phyloP scores from a whole-genome alignment of 2,113 vertebrate genomes.

The Vireo altiloquus region DNA sequence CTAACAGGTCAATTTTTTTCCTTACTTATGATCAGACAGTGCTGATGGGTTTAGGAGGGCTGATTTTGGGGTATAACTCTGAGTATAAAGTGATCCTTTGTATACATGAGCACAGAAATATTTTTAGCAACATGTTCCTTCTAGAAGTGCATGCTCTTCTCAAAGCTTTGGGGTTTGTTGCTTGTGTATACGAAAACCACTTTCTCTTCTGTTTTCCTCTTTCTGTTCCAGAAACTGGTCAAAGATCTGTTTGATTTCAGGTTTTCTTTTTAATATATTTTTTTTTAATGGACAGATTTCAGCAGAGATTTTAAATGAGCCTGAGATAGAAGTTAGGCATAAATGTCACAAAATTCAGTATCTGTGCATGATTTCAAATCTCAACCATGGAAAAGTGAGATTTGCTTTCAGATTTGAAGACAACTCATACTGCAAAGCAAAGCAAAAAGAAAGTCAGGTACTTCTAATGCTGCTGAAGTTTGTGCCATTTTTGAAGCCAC shows the following conservation, averaged over 20 bases:
- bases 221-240: constrained; percentile 5
- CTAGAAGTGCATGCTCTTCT: background rate
- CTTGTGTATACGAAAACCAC: background rate
- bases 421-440: background rate
- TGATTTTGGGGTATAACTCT: background rate
- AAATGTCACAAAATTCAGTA: background rate
- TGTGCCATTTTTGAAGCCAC: background rate
- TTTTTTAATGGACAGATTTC: background rate
- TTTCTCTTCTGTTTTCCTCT: constrained; percentile 23
- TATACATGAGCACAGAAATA: background rate
- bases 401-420: background rate
- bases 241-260: background rate
- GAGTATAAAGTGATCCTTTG: background rate
- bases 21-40: background rate
- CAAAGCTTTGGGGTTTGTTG: background rate
- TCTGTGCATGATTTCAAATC: background rate
- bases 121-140: background rate
- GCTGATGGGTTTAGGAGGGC: background rate
- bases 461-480: background rate
- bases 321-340: background rate
- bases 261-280: background rate
- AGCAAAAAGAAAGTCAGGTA: background rate
- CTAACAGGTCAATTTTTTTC: background rate
- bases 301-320: background rate
- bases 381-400: background rate